Evolutionary conservation across 2,888 invertebrate genomes (phyloP), one percentile per base, ranked within the genome.

Genomic region (Andrena marginata): DNA sequence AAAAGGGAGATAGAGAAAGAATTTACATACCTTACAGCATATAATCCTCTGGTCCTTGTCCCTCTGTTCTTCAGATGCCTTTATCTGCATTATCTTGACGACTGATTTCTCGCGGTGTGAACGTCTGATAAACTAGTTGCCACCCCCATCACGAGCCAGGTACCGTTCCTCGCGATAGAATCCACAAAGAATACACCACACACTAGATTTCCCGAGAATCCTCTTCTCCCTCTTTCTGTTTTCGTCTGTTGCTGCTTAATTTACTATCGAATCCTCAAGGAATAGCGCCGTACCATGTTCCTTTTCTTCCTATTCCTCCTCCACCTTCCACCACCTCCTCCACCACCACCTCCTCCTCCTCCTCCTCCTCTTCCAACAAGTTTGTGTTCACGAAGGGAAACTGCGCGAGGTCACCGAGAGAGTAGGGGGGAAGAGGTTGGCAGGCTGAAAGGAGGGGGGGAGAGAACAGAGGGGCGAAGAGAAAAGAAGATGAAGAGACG

Each of bases 1-100:
- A 26, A 48, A 33, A 51, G 16, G 6, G 10, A 64, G 51, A 35
- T 13, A 67, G 35, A 23, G 26, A 26, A 33, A 26, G 29, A 35
- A 20, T 7, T 33, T 62, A 51, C 71, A 23, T 76, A 82, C 82
- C 67, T 63, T 71, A 72, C 76, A 72, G 33, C 76, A 16, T 33
- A 71, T 82, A 82, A 82, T 82, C 82, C 82, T 81, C 33, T 35
- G 67, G 63, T 70, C 26, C 63, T 70, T 31, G 16, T 49, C 60
- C 23, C 69, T 70, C 65, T 81, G 42, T 60, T 29, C 76, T 56
- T 62, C 82, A 71, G 71, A 64, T 56, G 54, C 82, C 67, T 81
- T 81, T 82, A 82, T 82, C 71, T 62, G 82, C 82, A 82, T 76
- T 82, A 82, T 76, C 82, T 76, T 71, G 56, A 71, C 76, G 76